These are phyloP conservation scores for Molossus alvarezi DNA, from an alignment of 2,797 vertebrate genomes.

Conservation along the genomic window DNA sequence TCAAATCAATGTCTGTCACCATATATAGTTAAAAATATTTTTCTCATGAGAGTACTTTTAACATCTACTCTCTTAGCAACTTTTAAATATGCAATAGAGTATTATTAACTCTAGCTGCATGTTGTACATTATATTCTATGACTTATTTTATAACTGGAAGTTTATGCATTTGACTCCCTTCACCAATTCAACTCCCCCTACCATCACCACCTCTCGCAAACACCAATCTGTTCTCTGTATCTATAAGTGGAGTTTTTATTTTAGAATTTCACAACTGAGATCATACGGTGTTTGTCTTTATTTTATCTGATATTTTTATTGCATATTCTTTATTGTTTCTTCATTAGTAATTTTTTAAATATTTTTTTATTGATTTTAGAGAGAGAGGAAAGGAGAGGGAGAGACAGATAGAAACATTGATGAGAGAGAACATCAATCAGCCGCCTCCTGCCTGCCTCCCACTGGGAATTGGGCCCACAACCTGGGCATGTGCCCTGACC, in stretches of 20 bases:
- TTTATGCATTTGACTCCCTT: not conserved
- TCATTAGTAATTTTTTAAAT: slow-evolving; percentile 1
- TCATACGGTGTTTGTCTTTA: not conserved
- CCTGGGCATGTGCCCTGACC: no score
- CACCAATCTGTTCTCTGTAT: not conserved
- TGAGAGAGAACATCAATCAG: no score
- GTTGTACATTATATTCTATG: not conserved
- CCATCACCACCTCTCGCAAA: not conserved
- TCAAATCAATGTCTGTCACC: not conserved
- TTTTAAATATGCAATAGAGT: not conserved
- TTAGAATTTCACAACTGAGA: not conserved
- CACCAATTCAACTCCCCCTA: not conserved
- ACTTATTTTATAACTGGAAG: not conserved
- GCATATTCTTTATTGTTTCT: slow-evolving; percentile 40
- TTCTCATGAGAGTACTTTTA: not conserved
- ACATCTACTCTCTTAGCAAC: not conserved
- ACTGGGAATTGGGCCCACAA: no score
- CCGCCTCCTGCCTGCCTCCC: no score
- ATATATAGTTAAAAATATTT: not conserved
- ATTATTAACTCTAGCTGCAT: not conserved
- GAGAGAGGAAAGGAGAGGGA: no score
- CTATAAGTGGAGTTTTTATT: not conserved
- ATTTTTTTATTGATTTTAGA: no score
- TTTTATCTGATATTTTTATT: slow-evolving; percentile 25
- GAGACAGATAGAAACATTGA: no score